These are phyloP conservation scores for Leptura quadrifasciata DNA, from an alignment of 2,888 invertebrate species.

Conservation along the genomic window DNA sequence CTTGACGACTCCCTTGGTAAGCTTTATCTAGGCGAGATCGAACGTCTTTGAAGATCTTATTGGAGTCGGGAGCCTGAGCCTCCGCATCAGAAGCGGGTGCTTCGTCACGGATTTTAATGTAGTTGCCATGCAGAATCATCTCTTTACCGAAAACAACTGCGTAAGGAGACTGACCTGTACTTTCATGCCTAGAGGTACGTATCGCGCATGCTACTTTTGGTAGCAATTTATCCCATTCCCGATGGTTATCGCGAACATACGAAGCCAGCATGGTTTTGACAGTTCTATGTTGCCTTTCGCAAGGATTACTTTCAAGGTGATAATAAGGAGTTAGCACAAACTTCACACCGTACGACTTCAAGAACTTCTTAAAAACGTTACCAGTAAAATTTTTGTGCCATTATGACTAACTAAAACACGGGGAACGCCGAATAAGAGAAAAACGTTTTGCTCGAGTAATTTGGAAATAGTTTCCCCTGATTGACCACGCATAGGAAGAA, in stretches of 20 bases:
- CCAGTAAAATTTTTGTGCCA: constrained; percentile 39
- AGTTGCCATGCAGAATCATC: neutral
- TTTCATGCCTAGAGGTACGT: too few relatives aligned
- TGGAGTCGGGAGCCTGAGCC: too few relatives aligned
- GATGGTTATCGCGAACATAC: constrained; percentile 51
- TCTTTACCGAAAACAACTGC: constrained; percentile 40
- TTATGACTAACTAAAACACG: constrained; percentile 44
- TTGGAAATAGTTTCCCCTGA: constrained; percentile 50
- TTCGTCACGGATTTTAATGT: neutral
- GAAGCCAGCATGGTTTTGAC: constrained; percentile 61
- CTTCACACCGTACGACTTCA: constrained; percentile 28
- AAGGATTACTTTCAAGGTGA: constrained; percentile 64
- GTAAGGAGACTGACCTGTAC: too few relatives aligned
- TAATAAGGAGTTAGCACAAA: constrained; percentile 59
- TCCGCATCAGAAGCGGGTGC: constrained; percentile 1
- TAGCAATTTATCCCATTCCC: constrained; percentile 31
- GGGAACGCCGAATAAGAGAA: constrained; percentile 48
- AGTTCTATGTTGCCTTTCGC: constrained; percentile 63
- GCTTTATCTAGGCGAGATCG: too few relatives aligned
- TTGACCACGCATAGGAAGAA: too few relatives aligned
- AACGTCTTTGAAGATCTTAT: too few relatives aligned
- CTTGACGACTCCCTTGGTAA: neutral
- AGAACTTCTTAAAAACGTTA: constrained; percentile 38
- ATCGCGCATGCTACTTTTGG: constrained; percentile 39
- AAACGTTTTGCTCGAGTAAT: constrained; percentile 38